These are phyloP conservation scores for Xenopus petersii DNA, from an alignment of 2,797 vertebrate species.

Conservation along the genomic window DNA sequence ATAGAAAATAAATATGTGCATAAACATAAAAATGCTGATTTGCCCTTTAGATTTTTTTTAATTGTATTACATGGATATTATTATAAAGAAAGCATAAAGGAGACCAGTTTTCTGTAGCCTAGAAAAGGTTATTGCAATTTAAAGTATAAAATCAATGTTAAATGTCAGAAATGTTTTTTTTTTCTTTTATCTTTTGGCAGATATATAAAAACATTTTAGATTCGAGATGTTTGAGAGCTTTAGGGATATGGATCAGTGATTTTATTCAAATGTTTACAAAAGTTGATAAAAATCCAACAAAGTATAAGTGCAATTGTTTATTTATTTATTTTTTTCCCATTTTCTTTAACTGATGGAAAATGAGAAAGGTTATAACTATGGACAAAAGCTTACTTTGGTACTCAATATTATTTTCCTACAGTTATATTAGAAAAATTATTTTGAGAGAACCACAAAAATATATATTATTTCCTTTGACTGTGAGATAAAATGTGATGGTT, in stretches of 20 bases:
- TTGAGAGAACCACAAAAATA: no score
- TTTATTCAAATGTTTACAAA: slow-evolving; percentile 30
- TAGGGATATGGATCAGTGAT: slow-evolving; percentile 23
- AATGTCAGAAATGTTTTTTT: slow-evolving; percentile 26
- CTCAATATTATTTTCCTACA: no score
- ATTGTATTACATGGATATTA: neutral
- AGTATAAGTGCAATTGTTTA: neutral
- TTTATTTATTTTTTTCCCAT: no score
- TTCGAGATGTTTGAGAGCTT: slow-evolving; percentile 16
- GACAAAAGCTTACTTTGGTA: no score
- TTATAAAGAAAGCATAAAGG: slow-evolving; percentile 7
- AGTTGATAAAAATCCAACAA: slow-evolving; percentile 16
- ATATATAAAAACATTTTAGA: slow-evolving; percentile 29
- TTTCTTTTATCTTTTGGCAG: slow-evolving; percentile 15
- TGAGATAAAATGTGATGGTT: no score
- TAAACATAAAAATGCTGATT: slow-evolving; percentile 7
- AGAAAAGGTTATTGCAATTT: slow-evolving; percentile 37
- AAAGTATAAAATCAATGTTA: slow-evolving; percentile 33
- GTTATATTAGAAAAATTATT: no score
- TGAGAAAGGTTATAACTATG: no score
- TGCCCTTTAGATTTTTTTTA: slow-evolving; percentile 13
- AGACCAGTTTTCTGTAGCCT: neutral
- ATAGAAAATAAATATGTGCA: no score
- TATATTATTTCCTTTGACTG: no score
- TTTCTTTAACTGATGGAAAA: no score